These are phyloP conservation scores for Cossypha niveicapilla DNA, from an alignment of 2,797 vertebrate species.

Conservation along the genomic window DNA sequence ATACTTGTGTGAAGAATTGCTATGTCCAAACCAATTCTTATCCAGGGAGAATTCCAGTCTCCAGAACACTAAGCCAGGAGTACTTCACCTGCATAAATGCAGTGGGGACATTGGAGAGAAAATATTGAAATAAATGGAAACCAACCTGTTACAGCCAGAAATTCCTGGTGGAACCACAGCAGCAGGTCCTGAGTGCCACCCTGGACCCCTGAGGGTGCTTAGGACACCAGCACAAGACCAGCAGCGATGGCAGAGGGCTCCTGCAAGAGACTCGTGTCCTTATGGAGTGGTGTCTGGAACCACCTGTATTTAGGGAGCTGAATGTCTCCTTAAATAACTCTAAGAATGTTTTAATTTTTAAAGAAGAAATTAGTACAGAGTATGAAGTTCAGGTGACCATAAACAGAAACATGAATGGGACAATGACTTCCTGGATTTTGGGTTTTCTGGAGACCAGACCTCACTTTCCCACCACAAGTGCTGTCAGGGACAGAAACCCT, in stretches of 20 bases:
- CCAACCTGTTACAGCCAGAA: background rate
- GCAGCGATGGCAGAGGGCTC: background rate
- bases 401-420: background rate
- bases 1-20: background rate
- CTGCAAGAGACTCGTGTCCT: background rate
- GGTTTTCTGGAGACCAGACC: background rate
- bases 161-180: background rate
- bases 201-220: background rate
- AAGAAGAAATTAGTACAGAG: background rate
- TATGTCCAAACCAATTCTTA: background rate
- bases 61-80: background rate
- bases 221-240: background rate
- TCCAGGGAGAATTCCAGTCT: background rate
- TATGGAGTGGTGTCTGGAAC: background rate
- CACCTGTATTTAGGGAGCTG: background rate
- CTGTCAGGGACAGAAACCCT: background rate
- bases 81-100: background rate
- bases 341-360: background rate
- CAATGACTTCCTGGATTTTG: accelerated
- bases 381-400: background rate
- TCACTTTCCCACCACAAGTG: accelerated
- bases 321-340: background rate
- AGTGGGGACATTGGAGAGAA: background rate
- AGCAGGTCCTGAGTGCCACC: background rate
- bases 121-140: background rate